Evolutionary conservation across 2,113 vertebrate genomes (phyloP), one percentile per base, ranked within the genome.

Genomic region (Catharus fuscescens): DNA sequence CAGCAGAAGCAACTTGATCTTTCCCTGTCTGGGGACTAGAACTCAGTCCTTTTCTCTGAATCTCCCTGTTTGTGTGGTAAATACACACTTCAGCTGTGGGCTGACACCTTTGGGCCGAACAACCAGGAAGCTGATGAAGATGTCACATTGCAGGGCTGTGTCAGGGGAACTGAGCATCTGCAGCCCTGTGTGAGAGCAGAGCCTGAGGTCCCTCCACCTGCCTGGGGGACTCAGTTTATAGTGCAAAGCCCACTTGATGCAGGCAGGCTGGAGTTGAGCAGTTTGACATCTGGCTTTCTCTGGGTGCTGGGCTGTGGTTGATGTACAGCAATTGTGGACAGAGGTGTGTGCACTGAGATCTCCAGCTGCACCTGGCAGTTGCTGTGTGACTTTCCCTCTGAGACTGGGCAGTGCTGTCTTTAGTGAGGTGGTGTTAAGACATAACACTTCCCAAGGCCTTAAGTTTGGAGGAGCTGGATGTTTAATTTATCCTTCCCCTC

Each of bases 1-100:
- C 88, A 96, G 79, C 93, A 91, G 57, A 92, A 69, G 56, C 73
- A 42, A 20, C n/a, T 70, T 59, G 42, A 59, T 82, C 64, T 80
- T 77, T 82, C 76, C 34, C 21, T 81, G 18, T 50, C 25, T 92
- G 80, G 50, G 79, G 50, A 74, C 48, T 61, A 90, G 74, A 92
- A 82, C n/a, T 11, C 10, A 73, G 45, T 66, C 56, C 12, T 95
- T 40, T 80, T 90, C 64, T 93, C 40, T 42, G 36, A 53, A 45
- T 83, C 74, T 14, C 7, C 25, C 25, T 70, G 44, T 44, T 62
- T 13, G 29, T 2, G 0, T 32, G 52, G 76, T 83, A 80, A 66
- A 78, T 80, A n/a, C 0, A 25, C 2, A 7, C 56, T 82, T 88
- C 50, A 14, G 36, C 83, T 40, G 28, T 21, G 61, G n/a, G 74